Base-by-base conservation (phyloP, 53 echinoderm and acorn worm genomes). In the Temnopleurus reevesii region DNA sequence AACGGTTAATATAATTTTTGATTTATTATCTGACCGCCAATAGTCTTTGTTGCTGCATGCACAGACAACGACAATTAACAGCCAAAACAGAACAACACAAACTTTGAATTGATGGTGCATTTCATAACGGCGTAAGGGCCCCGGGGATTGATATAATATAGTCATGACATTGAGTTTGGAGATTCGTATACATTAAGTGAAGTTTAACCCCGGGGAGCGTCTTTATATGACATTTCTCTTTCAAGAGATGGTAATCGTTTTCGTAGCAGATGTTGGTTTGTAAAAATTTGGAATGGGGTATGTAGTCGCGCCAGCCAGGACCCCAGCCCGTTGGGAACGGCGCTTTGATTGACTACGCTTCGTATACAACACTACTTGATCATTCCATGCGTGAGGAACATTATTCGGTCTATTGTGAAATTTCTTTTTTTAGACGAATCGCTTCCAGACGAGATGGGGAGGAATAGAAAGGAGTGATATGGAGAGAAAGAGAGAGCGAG, bases 291-390 rank as follows among this genome's bases (percentile, higher is more conserved):
- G 36, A 33, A 71, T 27, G 31, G 55, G 54, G 55, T 27, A 34
- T 8, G 56, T 7, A 55, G 83, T 34, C 36, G 36, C 55, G 83
- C 56, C 8, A 24, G 2, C 21, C 56, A 17, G 56, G 83, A 47
- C 54, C 55, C 55, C 36, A 55, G 83, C 83, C 83, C 83, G 54
- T 28, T 83, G 83, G 83, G 83, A 83, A 53, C 83, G 83, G 83
- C 83, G 83, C 56, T 83, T 55, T 83, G 83, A 83, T 83, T 83
- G 83, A 83, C 83, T 53, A 55, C 54, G 38, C 36, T 35, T 53
- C 83, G 54, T 56, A 34, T 26, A 36, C 29, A 49, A 81, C 47
- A 31, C 53, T 53, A 53, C 47, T 83, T 47, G 83, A 83, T 83
- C 83, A 55, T 83, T 36, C 23, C 83, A 83, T 54, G 54, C 83